phyloP scores from a whole-genome alignment of 2,797 vertebrate species.

The Zenarchopterus dispar region DNA sequence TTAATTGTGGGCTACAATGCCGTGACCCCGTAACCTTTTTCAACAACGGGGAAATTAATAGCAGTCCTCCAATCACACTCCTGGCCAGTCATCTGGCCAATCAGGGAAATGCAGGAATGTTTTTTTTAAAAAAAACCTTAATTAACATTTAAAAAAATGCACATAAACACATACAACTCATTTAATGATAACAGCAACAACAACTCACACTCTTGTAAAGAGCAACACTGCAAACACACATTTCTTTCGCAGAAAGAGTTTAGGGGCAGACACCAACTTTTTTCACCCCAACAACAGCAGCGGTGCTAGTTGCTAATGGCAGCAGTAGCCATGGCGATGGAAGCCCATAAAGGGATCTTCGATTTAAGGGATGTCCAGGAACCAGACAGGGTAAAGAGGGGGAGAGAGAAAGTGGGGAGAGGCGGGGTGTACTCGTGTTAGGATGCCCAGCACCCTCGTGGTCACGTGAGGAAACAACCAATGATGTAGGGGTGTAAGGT shows the following conservation, averaged over 20 bases:
- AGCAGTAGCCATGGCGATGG: conserved; percentile 62
- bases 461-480: conserved; percentile 42
- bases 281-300: conserved; percentile 55
- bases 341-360: conserved; percentile 61
- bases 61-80: conserved; percentile 68
- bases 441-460: conserved; percentile 32
- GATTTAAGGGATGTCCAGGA: conserved; percentile 62
- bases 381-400: conserved; percentile 36
- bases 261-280: conserved; percentile 50
- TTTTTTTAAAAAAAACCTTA: conserved; percentile 32
- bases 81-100: conserved; percentile 59
- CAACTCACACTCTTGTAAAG: conserved; percentile 38
- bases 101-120: conserved; percentile 42
- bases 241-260: conserved; percentile 50
- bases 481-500: conserved; percentile 23
- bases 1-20: conserved; percentile 79
- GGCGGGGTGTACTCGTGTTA: conserved; percentile 19
- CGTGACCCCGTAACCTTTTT: conserved; percentile 71
- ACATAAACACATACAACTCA: conserved; percentile 29
- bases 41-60: conserved; percentile 80
- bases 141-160: conserved; percentile 6
- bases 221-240: conserved; percentile 50
- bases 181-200: conserved; percentile 61
- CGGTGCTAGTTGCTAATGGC: conserved; percentile 55
- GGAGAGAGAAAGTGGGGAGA: not conserved